These are phyloP conservation scores for Pantala flavescens DNA, from an alignment of 1,140 invertebrate genomes.

Conservation along the genomic window DNA sequence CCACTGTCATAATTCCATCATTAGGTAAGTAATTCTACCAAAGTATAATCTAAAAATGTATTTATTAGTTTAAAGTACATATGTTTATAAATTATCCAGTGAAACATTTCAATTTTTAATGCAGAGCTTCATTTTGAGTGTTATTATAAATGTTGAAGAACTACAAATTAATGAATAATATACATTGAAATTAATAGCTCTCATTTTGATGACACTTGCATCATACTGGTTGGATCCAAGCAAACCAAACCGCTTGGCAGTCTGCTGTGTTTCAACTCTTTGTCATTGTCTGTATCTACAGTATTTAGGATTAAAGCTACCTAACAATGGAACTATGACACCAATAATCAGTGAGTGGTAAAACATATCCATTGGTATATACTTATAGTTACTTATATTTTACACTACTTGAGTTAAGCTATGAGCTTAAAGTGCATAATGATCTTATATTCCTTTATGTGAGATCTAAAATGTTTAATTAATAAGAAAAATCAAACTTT, in stretches of 20 bases:
- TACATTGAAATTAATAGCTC: slow-evolving; percentile 27
- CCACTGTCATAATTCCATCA: slow-evolving; percentile 35
- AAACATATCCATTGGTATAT: too few relatives aligned
- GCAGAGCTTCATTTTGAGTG: too few relatives aligned
- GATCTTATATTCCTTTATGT: too few relatives aligned
- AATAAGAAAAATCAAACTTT: too few relatives aligned
- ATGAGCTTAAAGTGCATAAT: too few relatives aligned
- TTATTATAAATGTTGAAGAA: too few relatives aligned
- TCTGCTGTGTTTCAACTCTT: slow-evolving; percentile 38
- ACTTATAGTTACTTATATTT: too few relatives aligned
- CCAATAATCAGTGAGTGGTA: slow-evolving; percentile 8
- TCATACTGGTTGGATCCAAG: slow-evolving; percentile 36
- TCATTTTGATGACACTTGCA: slow-evolving; percentile 36
- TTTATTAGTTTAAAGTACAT: too few relatives aligned
- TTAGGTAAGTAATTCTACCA: slow-evolving; percentile 36
- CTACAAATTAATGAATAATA: slow-evolving; percentile 12
- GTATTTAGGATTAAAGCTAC: slow-evolving; percentile 35
- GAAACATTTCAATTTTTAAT: too few relatives aligned
- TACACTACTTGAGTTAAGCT: too few relatives aligned
- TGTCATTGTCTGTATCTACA: slow-evolving; percentile 36
- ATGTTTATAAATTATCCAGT: too few relatives aligned
- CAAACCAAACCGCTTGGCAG: slow-evolving; percentile 33
- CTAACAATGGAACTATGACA: slow-evolving; percentile 29
- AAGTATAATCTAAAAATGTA: not conserved
- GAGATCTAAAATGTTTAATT: too few relatives aligned